These are phyloP conservation scores for Sphaerodactylus townsendi DNA, from an alignment of 2,113 vertebrate species.

Conservation along the genomic window DNA sequence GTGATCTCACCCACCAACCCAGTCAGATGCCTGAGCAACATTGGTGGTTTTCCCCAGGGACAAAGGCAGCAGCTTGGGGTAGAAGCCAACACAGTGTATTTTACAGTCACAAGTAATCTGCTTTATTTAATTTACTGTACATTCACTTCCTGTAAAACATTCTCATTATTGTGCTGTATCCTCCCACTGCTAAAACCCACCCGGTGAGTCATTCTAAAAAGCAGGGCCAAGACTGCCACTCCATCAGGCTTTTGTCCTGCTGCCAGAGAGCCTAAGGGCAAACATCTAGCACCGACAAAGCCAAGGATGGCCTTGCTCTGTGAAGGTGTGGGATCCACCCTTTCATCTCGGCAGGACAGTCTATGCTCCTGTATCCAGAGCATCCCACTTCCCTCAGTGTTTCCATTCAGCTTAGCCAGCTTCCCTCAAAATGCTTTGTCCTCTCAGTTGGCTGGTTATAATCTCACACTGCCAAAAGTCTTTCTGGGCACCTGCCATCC, in stretches of 20 bases:
- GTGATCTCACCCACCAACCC: not conserved
- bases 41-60: not conserved
- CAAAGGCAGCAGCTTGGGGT: not conserved
- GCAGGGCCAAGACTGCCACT: not conserved
- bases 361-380: not conserved
- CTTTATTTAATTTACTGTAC: conserved; percentile 37
- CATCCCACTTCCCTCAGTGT: not conserved
- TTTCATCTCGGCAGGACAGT: not conserved
- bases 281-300: too few species aligned
- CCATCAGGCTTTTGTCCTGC: not conserved
- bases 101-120: not conserved
- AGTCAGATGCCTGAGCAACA: not conserved
- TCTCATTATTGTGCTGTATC: conserved; percentile 5
- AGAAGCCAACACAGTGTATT: not conserved
- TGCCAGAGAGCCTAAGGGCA: not conserved
- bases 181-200: not conserved
- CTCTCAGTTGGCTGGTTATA: not conserved
- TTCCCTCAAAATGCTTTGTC: not conserved
- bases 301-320: not conserved
- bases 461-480: not conserved
- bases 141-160: conserved; percentile 27
- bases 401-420: not conserved
- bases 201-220: not conserved
- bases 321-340: not conserved
- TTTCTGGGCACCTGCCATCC: not conserved